A percentile compares a stretch with the other conserved stretches of the same genome.
These are phyloP conservation scores for Chydorus sphaericus DNA, from an alignment of 2,888 invertebrate species.

Conservation along the genomic window DNA sequence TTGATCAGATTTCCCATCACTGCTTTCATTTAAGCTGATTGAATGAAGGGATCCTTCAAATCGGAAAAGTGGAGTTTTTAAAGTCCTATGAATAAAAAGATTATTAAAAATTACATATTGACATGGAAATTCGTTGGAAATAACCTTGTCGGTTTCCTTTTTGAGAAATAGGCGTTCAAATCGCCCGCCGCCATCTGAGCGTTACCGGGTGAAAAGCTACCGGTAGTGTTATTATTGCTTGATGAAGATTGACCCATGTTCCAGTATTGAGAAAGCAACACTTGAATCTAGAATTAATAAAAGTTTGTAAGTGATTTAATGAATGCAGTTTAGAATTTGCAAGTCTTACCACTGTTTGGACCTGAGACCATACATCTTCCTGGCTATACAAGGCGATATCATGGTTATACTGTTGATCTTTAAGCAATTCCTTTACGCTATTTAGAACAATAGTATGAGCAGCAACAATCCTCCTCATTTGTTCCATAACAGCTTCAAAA, in stretches of 20 bases:
- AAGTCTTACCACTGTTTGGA: slow-evolving; percentile 60
- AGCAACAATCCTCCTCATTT: slow-evolving; percentile 65
- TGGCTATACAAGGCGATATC: slow-evolving; percentile 46
- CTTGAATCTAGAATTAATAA: slow-evolving; percentile 45
- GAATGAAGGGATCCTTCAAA: slow-evolving; percentile 51
- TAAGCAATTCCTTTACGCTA: slow-evolving; percentile 35
- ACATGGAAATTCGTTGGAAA: no score
- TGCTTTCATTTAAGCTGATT: slow-evolving; percentile 34
- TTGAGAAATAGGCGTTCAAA: slow-evolving; percentile 32
- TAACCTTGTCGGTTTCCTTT: slow-evolving; percentile 28
- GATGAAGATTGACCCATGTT: slow-evolving; percentile 39
- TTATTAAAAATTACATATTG: background rate
- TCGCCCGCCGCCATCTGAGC: slow-evolving; percentile 27
- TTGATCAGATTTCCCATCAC: background rate
- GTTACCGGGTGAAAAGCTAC: slow-evolving; percentile 15
- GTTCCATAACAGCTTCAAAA: slow-evolving; percentile 52
- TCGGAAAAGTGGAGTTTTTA: slow-evolving; percentile 44
- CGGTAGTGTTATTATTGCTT: slow-evolving; percentile 17
- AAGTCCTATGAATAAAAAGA: slow-evolving; percentile 23
- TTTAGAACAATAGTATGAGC: slow-evolving; percentile 56
- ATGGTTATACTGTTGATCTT: slow-evolving; percentile 42
- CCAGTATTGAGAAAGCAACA: slow-evolving; percentile 69
- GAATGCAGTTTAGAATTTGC: background rate
- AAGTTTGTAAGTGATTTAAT: slow-evolving; percentile 3
- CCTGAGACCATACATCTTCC: slow-evolving; percentile 74